These are phyloP conservation scores for Dorcus hopei DNA, from an alignment of 2,888 invertebrate genomes.

Conservation along the genomic window DNA sequence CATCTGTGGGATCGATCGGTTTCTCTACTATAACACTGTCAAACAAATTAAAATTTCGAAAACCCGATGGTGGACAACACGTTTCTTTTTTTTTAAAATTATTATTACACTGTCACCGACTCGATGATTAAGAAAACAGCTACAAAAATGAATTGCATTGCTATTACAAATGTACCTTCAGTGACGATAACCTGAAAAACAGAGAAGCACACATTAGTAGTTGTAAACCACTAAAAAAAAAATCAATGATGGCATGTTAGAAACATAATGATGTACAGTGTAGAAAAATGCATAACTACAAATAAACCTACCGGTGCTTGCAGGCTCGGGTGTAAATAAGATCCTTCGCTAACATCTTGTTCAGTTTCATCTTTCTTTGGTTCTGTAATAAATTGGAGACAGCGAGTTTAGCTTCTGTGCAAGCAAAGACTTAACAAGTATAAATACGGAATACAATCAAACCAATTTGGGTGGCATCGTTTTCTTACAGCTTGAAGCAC, in stretches of 20 bases:
- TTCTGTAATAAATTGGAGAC: slow-evolving; percentile 7
- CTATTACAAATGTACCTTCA: slow-evolving; percentile 3
- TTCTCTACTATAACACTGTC: too few relatives aligned
- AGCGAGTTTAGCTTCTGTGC: too few relatives aligned
- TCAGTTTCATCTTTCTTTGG: slow-evolving; percentile 46
- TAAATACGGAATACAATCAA: background rate
- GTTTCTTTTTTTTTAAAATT: slow-evolving; percentile 1
- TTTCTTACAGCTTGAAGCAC: background rate
- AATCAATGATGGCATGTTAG: slow-evolving; percentile 16
- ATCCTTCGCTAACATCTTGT: slow-evolving; percentile 58
- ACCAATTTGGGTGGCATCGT: background rate
- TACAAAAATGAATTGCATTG: background rate
- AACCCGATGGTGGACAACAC: too few relatives aligned
- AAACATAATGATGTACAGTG: background rate
- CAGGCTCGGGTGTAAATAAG: slow-evolving; percentile 84
- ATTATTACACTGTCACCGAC: background rate
- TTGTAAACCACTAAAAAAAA: slow-evolving; percentile 32
- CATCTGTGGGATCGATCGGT: too few relatives aligned
- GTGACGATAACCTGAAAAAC: slow-evolving; percentile 37
- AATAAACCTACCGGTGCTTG: slow-evolving; percentile 60
- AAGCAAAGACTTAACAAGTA: too few relatives aligned
- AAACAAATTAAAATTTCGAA: too few relatives aligned
- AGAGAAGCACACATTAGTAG: slow-evolving; percentile 42
- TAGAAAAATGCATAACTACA: background rate
- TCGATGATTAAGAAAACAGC: background rate